Base-by-base conservation (phyloP, 1,140 invertebrate species). In the Drosophila tropicalis region DNA sequence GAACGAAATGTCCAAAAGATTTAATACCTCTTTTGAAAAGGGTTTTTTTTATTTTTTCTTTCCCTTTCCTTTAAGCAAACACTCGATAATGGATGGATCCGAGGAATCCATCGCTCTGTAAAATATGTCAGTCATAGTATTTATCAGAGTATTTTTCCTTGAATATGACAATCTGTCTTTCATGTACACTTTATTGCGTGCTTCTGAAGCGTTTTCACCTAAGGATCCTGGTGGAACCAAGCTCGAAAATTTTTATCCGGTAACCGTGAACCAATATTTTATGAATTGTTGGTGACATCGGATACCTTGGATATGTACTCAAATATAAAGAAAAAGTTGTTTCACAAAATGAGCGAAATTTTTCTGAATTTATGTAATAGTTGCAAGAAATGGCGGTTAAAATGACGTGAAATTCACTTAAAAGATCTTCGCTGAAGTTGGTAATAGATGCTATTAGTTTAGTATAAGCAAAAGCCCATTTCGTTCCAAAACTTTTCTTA, bases 191-290 rank as follows among this genome's bases (percentile, higher is more conserved):
- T 29, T 57, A 7, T 57, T 57, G 22, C 55, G 55, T 3, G 55
- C 55, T 57, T 57, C 55, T n/a, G 55, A 56, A n/a, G 5, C 54
- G n/a, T 56, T 56, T 56, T 56, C 25, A 4, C 29, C 55, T 32
- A 57, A 29, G 4, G 0, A 29, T n/a, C 29, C 29, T 25, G 34
- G 19, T 29, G 55, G 25, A 29, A 57, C 25, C 22, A 57, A 32
- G 29, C 22, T 25, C 55, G 13, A 34, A 34, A n/a, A 34, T 57
- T 2, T 25, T 57, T 5, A 57, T 57, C 1, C 34, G 19, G 25
- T 25, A 57, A 15, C 25, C 55, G 55, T 57, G 25, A 32, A 32
- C 29, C n/a, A 57, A 32, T 22, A 56, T 56, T 25, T 56, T 25
- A 25, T 56, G 54, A 13, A 56, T 22, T 22, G 54, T 56, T 56